Percentiles rank a stretch among this genome's conserved stretches.
Conservation (phyloP, 2,888 invertebrate species). For the Bombylius discolor region DNA sequence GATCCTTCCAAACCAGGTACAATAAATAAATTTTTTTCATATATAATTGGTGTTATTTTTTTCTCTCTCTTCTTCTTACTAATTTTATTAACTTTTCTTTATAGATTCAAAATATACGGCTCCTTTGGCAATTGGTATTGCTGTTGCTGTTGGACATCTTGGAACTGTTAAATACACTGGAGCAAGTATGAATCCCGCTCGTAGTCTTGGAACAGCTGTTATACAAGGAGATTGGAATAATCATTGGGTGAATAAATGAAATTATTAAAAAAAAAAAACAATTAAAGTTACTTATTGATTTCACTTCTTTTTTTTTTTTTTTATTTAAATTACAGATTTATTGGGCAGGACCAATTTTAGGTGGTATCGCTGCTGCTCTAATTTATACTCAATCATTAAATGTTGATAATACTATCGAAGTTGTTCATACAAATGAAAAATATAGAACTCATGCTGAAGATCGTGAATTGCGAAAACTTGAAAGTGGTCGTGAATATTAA, state of each 20-base stretch:
- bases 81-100: neutral
- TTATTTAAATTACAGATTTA: conserved; percentile 45
- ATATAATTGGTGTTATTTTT: neutral
- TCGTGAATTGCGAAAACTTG: conserved; percentile 40
- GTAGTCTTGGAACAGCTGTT: conserved; percentile 77
- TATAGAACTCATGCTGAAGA: conserved; percentile 42
- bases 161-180: conserved; percentile 75
- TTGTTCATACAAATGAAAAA: conserved; percentile 27
- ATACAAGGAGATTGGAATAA: conserved; percentile 58
- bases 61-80: neutral
- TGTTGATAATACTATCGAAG: conserved; percentile 21
- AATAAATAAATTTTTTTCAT: neutral
- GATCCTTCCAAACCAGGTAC: conserved; percentile 32
- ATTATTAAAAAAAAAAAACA: neutral
- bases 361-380: conserved; percentile 63
- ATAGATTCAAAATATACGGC: conserved; percentile 67
- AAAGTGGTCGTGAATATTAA: conserved; percentile 12
- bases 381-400: conserved; percentile 46
- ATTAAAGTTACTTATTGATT: neutral
- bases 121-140: conserved; percentile 76
- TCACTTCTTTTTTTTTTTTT: neutral
- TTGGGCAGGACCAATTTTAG: conserved; percentile 78
- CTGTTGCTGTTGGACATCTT: conserved; percentile 73
- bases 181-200: conserved; percentile 85
- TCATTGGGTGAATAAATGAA: conserved; percentile 60